Evolutionary conservation across 2,888 invertebrate species (phyloP), one percentile per base, ranked within the genome.

Genomic region (Ophioninae sp.): DNA sequence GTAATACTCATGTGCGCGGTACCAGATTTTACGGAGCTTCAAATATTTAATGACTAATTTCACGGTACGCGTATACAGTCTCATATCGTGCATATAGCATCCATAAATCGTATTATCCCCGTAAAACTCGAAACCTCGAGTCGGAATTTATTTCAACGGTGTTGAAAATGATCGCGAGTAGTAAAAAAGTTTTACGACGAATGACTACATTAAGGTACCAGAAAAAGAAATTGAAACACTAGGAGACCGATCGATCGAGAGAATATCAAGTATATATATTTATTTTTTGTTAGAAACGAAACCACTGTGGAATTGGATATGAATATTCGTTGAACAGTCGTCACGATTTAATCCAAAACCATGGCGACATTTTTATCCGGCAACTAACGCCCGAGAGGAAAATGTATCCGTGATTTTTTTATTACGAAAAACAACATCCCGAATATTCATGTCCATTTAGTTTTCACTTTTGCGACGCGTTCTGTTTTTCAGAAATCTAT

Each of bases 41-140:
- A 44, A 67, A 72, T 64, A 79, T 65, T 79, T 72, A 72, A 79
- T 72, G 72, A 65, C 70, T 57, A 65, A 79, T 65, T 79, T 59
- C 20, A 79, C 17, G n/a, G 56, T 20, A 8, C 21, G 21, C n/a
- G 2, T 21, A 21, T 70, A 70, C 20, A 77, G 39, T 78, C 56
- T 56, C 21, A 50, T 62, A 30, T 39, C 6, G n/a, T 13, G 65
- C 37, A 57, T 75, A 39, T 17, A 70, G 20, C 21, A 62, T 56
- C 21, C 59, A 70, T 70, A 70, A 79, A 65, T 65, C 59, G 57
- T 39, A 79, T 65, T 30, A 67, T 65, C 21, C 64, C 30, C 21
- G 50, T 57, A 57, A 61, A 62, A 72, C 39, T 20, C 10, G 10
- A 65, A 65, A n/a, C 7, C 72, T 44, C 13, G 37, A 2, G 20